These are phyloP conservation scores for Tipula unca DNA, from an alignment of 2,888 invertebrate species.

Conservation along the genomic window DNA sequence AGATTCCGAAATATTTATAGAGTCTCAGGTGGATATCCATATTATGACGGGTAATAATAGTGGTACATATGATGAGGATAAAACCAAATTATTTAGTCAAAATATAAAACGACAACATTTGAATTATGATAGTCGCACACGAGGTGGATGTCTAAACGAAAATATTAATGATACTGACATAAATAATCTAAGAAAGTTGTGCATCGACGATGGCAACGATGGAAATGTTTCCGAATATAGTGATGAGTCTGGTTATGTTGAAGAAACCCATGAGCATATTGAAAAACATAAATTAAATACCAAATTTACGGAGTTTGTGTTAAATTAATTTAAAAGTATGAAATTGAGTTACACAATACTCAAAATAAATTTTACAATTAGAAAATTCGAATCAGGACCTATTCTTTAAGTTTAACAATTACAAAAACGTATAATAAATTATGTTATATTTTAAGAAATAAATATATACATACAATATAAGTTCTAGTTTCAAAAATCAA, in stretches of 20 bases:
- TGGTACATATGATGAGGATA: background rate
- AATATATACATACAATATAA: background rate
- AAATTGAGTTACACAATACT: too few species aligned
- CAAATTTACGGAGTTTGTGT: background rate
- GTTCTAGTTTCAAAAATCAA: too few species aligned
- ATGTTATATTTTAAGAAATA: too few species aligned
- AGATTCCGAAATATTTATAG: background rate
- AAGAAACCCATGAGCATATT: conserved; percentile 34
- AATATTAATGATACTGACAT: background rate
- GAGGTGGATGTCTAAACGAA: background rate
- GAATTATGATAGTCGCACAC: background rate
- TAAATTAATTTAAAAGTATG: background rate
- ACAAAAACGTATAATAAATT: too few species aligned
- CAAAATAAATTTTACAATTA: too few species aligned
- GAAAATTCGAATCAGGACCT: too few species aligned
- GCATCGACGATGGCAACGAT: background rate
- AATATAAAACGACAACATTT: background rate
- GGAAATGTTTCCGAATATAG: conserved; percentile 65
- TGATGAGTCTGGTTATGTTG: conserved; percentile 88
- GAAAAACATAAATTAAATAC: background rate
- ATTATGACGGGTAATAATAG: background rate
- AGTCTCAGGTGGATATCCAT: background rate
- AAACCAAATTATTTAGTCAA: background rate
- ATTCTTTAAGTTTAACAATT: too few species aligned
- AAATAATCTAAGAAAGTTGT: background rate